Base-by-base conservation (phyloP, 2,888 invertebrate species). In the Agonum fuliginosum region DNA sequence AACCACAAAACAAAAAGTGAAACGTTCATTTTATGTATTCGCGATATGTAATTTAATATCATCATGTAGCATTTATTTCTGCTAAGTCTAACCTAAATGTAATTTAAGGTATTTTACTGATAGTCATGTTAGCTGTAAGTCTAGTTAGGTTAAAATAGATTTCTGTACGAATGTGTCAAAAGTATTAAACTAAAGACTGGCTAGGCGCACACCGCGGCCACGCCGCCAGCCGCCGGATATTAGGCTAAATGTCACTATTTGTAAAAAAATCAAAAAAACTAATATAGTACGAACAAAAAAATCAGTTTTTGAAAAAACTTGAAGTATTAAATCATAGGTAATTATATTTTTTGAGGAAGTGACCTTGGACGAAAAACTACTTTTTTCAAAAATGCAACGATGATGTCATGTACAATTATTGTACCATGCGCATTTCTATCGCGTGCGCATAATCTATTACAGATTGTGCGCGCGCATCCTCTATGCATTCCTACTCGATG, bases 111-210 rank as follows among this genome's bases (percentile, higher is more conserved):
- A 78, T 78, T 78, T 72, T 78, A 78, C 48, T 67, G 78, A 79
- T 84, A 83, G 84, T 83, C 84, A 83, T 83, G 82, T 81, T 82
- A 81, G 79, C 8, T 77, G 43, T 77, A 77, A 77, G 77, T 78
- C 51, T 69, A 78, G 48, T 80, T 82, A 83, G 80, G 81, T 83
- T 84, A 72, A 54, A 54, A 34, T 54, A 75, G 75, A 75, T 70
- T 77, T 84, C 81, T 84, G 86, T 86, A 86, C 86, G 85, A 85
- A 84, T 86, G 86, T 86, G 86, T 86, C 86, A 87, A 87, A 82
- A 87, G 86, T 87, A 87, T 87, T 87, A 87, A 78, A 86, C 84
- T 85, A 83, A 87, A 87, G 87, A 87, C 87, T 87, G 87, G 86
- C 86, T 86, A 85, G 85, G 86, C 85, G 85, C 84, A 84, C 84